Percentiles rank a stretch among this genome's conserved stretches.
phyloP scores from a whole-genome alignment of 2,888 invertebrate genomes.

The Oligia strigilis region DNA sequence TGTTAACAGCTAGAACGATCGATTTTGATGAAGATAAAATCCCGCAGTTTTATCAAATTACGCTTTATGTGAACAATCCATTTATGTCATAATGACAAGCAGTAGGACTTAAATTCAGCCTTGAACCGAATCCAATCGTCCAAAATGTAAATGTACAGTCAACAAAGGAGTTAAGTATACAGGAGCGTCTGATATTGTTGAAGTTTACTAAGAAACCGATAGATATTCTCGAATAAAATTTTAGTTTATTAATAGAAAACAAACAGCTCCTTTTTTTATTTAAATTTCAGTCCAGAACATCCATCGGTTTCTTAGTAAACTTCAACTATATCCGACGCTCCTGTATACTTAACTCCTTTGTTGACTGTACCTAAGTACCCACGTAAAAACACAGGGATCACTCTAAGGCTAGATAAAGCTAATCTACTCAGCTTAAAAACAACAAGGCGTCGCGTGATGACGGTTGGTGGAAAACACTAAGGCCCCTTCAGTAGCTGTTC shows the following conservation, averaged over 20 bases:
- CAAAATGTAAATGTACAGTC: background rate
- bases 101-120: slow-evolving; percentile 7
- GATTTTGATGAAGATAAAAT: slow-evolving; percentile 18
- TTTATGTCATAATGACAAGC: slow-evolving; percentile 17
- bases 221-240: too few species aligned
- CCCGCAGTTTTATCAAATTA: slow-evolving; percentile 18
- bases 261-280: too few species aligned
- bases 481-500: background rate
- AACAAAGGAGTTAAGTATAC: too few species aligned
- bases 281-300: too few species aligned
- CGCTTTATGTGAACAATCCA: background rate
- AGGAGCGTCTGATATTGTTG: too few species aligned
- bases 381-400: slow-evolving; percentile 16
- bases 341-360: too few species aligned
- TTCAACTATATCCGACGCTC: too few species aligned
- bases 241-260: too few species aligned
- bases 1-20: background rate
- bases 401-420: slow-evolving; percentile 27
- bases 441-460: background rate
- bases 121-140: slow-evolving; percentile 38
- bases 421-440: background rate
- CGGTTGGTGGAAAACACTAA: background rate
- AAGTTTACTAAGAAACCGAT: too few species aligned
- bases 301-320: too few species aligned
- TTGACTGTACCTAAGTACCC: background rate